Evolutionary conservation across 2,888 invertebrate genomes (phyloP).

Genomic region (Clivina fossor): DNA sequence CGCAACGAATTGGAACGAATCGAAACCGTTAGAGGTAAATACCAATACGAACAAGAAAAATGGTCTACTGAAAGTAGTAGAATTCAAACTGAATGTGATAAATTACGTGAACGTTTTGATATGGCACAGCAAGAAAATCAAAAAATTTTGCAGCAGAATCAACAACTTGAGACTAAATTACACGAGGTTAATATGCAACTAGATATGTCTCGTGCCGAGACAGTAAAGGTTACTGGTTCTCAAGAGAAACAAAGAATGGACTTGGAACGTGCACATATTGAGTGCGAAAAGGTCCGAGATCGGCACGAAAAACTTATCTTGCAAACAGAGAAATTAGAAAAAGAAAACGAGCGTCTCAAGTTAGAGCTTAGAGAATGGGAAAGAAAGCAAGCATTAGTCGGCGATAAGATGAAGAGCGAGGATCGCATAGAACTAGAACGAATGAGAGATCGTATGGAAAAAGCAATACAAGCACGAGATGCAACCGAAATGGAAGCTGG

Average conservation of each 20-base stretch:
- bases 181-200: conserved; percentile 81
- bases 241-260: conserved; percentile 82
- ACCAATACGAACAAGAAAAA: conserved; percentile 73
- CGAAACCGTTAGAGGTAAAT: conserved; percentile 78
- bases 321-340: conserved; percentile 69
- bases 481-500: conserved; percentile 85
- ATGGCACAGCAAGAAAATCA: conserved; percentile 74
- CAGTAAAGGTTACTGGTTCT: conserved; percentile 69
- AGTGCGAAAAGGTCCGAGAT: conserved; percentile 85
- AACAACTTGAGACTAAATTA: conserved; percentile 72
- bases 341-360: conserved; percentile 76
- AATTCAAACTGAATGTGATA: conserved; percentile 59
- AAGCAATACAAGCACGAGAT: conserved; percentile 78
- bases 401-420: conserved; percentile 66
- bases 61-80: conserved; percentile 58
- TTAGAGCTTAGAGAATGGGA: conserved; percentile 68
- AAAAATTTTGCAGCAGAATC: conserved; percentile 63
- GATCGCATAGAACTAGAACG: conserved; percentile 81
- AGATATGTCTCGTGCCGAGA: conserved; percentile 77
- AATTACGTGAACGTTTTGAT: conserved; percentile 67
- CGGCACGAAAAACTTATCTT: conserved; percentile 81
- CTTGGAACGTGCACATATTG: conserved; percentile 81
- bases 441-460: conserved; percentile 82
- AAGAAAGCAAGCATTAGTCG: conserved; percentile 61
- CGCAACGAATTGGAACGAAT: conserved; percentile 72